Evolutionary conservation across 2,797 vertebrate genomes (phyloP).

Genomic region (Sylvilagus floridanus): DNA sequence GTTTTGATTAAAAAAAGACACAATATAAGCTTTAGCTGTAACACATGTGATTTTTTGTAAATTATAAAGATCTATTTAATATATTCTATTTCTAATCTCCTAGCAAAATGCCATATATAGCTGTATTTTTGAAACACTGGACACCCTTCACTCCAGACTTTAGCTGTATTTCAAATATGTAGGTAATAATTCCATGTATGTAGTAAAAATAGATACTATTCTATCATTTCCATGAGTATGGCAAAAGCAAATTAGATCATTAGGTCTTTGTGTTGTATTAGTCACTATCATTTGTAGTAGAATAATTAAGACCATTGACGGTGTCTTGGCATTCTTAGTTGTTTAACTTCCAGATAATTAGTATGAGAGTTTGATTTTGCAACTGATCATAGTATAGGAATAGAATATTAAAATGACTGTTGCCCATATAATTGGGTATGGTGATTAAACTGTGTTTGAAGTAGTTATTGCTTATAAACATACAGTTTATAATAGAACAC

Average conservation of each 20-base stretch:
- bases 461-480: background rate
- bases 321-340: background rate
- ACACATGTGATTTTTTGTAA: background rate
- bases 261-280: background rate
- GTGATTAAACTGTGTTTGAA: conserved; percentile 15
- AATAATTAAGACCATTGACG: background rate
- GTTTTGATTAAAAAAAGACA: background rate
- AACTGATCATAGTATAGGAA: background rate
- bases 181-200: background rate
- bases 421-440: background rate
- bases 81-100: background rate
- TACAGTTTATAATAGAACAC: conserved; percentile 14
- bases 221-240: background rate
- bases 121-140: background rate
- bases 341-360: background rate
- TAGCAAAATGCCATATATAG: background rate
- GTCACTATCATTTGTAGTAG: background rate
- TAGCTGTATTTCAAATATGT: background rate
- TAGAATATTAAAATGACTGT: background rate
- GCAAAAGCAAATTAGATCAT: conserved; percentile 39
- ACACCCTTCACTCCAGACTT: background rate
- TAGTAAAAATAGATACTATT: background rate
- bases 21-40: background rate
- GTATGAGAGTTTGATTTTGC: background rate
- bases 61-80: background rate